Evolutionary conservation across 2,113 vertebrate genomes (phyloP), one percentile per base, ranked within the genome.

Genomic region (Eulemur macaco): DNA sequence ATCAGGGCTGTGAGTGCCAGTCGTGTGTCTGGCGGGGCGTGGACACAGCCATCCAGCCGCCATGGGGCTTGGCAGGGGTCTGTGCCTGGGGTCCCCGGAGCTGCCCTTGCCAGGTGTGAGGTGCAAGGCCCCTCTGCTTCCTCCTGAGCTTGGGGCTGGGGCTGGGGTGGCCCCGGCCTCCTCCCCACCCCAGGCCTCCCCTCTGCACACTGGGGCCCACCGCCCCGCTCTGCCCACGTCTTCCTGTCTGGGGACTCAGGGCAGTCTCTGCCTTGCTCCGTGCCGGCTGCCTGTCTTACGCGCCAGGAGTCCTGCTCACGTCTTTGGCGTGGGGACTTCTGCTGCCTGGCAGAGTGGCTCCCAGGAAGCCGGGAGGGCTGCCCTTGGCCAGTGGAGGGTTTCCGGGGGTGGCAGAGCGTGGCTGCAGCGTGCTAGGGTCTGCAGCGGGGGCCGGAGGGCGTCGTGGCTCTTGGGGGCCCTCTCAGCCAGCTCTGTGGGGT

Each of bases 51-150:
- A 27, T 54, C 52, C 52, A 18, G 52, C 52, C 18, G 17, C 5
- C 52, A 0, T 21, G 20, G 54, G 54, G 54, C 18, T 56, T 21
- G 54, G 54, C 20, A 21, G 20, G 1, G 31, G n/a, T 7, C 81
- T 74, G 25, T 12, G 15, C 45, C 20, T 3, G 0, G 5, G 10
- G 25, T 52, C 1, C 2, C 42, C 50, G 1, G 20, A 37, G 63
- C 54, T 50, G 42, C 7, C 42, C 13, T 4, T 4, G 37, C 17
- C 0, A 21, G 3, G 37, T 4, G 2, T 13, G n/a, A n/a, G 13
- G 5, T 2, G 1, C 45, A 3, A 0, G 1, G 11, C 25, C 25
- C 25, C 3, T 21, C 37, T 6, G 2, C 21, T n/a, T 63, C 56
- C 39, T 42, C 12, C 20, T 7, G 85, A 71, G 34, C 71, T 37